phyloP scores from a whole-genome alignment of 2,888 invertebrate genomes.

The Hedya salicella region DNA sequence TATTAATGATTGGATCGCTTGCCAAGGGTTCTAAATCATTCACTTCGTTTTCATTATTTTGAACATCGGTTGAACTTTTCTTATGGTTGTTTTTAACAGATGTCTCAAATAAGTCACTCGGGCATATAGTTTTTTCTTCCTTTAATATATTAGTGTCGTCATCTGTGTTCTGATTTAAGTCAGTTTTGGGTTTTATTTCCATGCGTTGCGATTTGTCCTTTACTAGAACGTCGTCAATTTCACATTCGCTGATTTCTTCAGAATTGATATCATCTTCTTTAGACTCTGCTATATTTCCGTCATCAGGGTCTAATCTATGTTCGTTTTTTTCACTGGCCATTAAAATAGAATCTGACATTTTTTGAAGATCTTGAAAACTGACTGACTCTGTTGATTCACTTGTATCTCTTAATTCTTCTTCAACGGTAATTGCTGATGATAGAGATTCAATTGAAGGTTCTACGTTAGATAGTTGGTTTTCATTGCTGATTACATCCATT shows the following conservation, averaged over 20 bases:
- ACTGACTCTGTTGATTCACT: conserved; percentile 34
- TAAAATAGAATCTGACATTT: conserved; percentile 65
- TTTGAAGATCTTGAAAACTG: conserved; percentile 64
- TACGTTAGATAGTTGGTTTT: conserved; percentile 7
- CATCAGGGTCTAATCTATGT: not conserved
- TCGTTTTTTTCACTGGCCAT: conserved; percentile 42
- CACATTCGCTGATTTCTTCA: conserved; percentile 23
- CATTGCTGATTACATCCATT: conserved; percentile 19
- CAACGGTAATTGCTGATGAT: not conserved
- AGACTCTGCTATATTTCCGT: not conserved
- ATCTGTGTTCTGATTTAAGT: conserved; percentile 2
- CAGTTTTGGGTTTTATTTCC: not conserved
- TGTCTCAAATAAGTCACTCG: conserved; percentile 2
- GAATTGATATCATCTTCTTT: not conserved
- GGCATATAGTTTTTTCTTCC: not conserved
- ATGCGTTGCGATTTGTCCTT: conserved; percentile 8
- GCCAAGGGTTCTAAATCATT: conserved; percentile 60
- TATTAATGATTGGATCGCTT: conserved; percentile 57
- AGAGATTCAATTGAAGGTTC: conserved; percentile 2
- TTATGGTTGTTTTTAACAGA: conserved; percentile 26
- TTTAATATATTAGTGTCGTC: not conserved
- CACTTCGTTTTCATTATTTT: not conserved
- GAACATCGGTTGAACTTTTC: not conserved
- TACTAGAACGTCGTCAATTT: conserved; percentile 30
- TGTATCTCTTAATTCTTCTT: conserved; percentile 38